Percentiles rank a stretch among this genome's conserved stretches.
These are phyloP conservation scores for Collichthys lucidus DNA, from an alignment of 2,113 vertebrate genomes.

Conservation along the genomic window DNA sequence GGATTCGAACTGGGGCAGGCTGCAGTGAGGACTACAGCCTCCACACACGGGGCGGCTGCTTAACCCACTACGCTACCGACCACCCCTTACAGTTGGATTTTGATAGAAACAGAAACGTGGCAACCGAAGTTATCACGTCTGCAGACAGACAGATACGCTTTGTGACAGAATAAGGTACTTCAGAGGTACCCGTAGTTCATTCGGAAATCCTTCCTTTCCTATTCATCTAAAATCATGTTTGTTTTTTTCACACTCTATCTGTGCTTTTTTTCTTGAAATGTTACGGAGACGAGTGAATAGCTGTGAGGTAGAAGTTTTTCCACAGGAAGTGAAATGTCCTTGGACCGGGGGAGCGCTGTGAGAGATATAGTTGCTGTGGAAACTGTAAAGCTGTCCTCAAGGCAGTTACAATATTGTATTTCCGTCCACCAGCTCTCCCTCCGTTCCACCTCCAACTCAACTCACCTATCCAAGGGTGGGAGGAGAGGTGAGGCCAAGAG, in stretches of 20 bases:
- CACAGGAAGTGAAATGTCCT: constrained; percentile 58
- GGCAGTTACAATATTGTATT: constrained; percentile 60
- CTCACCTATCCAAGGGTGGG: constrained; percentile 25
- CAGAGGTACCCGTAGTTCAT: background rate
- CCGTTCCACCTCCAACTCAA: constrained; percentile 12
- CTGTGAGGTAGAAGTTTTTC: constrained; percentile 54
- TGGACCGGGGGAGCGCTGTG: constrained; percentile 10
- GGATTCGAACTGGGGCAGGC: no score
- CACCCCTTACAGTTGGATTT: background rate
- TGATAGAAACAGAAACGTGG: background rate
- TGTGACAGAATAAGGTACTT: background rate
- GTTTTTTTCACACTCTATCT: background rate
- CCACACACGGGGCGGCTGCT: no score
- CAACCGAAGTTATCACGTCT: accelerated
- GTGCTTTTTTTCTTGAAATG: background rate
- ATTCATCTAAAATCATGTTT: background rate
- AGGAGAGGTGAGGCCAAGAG: background rate
- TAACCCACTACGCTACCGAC: no score
- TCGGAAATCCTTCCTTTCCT: no score
- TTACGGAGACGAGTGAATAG: constrained; percentile 17
- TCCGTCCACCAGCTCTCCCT: background rate
- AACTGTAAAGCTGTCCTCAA: constrained; percentile 70
- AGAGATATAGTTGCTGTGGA: constrained; percentile 79
- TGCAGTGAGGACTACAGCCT: no score
- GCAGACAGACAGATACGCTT: background rate